phyloP scores from a whole-genome alignment of 1,140 invertebrate species.

The Aphis craccivora region DNA sequence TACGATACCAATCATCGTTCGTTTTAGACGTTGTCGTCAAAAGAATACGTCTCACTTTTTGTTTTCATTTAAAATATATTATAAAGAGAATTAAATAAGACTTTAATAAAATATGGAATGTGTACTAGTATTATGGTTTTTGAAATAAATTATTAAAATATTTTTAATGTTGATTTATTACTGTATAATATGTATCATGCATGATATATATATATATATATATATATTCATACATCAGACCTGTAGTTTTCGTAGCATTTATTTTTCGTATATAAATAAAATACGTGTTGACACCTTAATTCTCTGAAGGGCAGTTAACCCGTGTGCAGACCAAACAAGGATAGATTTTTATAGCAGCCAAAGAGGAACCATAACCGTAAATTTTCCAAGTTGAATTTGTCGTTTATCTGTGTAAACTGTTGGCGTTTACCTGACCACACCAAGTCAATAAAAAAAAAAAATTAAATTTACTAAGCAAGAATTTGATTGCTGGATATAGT shows the following conservation, averaged over 20 bases:
- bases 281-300: not conserved
- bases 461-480: not conserved
- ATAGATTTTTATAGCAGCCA: not conserved
- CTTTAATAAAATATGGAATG: too few species aligned
- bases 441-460: not conserved
- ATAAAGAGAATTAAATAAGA: too few species aligned
- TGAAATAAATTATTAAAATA: not conserved
- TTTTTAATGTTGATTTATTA: not conserved
- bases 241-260: not conserved
- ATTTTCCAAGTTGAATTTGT: conserved; percentile 19
- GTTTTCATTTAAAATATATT: not conserved
- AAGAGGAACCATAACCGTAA: conserved; percentile 6
- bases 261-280: conserved; percentile 24
- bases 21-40: not conserved
- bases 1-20: not conserved
- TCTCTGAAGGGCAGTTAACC: not conserved
- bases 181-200: not conserved
- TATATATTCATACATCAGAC: not conserved
- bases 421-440: not conserved
- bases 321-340: not conserved
- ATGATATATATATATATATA: not conserved
- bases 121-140: not conserved
- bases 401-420: conserved; percentile 17
- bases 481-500: not conserved
- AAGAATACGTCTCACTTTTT: not conserved